Conservation (phyloP, 2,797 vertebrate species). For the Cottoperca gobio region DNA sequence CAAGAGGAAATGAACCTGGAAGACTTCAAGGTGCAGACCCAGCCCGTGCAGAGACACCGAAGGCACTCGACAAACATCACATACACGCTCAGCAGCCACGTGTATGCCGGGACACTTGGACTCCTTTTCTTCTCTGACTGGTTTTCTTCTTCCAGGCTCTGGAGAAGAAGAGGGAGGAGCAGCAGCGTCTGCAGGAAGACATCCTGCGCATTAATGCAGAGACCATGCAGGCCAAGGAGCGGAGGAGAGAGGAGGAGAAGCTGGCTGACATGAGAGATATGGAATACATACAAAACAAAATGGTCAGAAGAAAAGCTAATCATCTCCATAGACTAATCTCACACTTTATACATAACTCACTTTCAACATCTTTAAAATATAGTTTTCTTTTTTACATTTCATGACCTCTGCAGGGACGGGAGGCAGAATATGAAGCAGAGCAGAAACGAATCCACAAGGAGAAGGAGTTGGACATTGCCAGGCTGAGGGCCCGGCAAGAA, state of each 20-base stretch:
- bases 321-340: background rate
- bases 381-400: background rate
- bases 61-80: background rate
- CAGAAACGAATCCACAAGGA: slow-evolving; percentile 86
- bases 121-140: background rate
- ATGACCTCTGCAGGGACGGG: slow-evolving; percentile 81
- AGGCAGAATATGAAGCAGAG: slow-evolving; percentile 88
- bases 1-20: slow-evolving; percentile 86
- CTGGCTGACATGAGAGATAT: slow-evolving; percentile 82
- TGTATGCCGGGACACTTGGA: background rate
- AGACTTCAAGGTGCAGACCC: slow-evolving; percentile 84
- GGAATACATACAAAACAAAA: slow-evolving; percentile 87
- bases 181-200: slow-evolving; percentile 84
- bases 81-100: background rate
- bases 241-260: slow-evolving; percentile 84
- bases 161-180: slow-evolving; percentile 83
- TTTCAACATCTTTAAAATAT: background rate
- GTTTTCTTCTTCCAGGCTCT: slow-evolving; percentile 78
- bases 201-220: slow-evolving; percentile 86
- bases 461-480: slow-evolving; percentile 89
- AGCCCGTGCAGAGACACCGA: background rate
- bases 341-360: background rate
- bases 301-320: slow-evolving; percentile 75
- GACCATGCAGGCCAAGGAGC: slow-evolving; percentile 80
- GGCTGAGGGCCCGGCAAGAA: slow-evolving; percentile 88